Evolutionary conservation across 1,140 invertebrate species (phyloP), one percentile per base, ranked within the genome.

Genomic region (Calliphora vicina): DNA sequence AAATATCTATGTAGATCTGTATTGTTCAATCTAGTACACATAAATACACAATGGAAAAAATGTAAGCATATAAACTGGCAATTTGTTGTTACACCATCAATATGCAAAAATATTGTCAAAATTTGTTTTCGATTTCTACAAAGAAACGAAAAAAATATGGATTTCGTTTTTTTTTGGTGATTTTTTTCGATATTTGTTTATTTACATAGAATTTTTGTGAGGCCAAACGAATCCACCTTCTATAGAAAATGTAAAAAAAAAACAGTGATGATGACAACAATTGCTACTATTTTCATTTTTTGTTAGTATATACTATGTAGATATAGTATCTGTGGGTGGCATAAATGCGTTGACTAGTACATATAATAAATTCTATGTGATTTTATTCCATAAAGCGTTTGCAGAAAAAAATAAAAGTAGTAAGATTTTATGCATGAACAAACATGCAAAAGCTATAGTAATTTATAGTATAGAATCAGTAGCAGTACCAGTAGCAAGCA

Each of bases 41-140:
- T 10, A 50, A 12, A 50, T 15, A 50, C 12, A 50, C 12, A 17
- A 50, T 50, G 13, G 45, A 50, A 50, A 50, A 50, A 50, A 50
- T 35, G 35, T 35, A 35, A 50, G 17, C 12, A 50, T 50, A 50
- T 50, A 74, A 74, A 74, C 72, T 74, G 72, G 72, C 72, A 74
- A 74, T 74, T 74, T 74, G 72, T 29, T 74, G 72, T 74, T 35
- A 74, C 27, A 35, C 72, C 15, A 74, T 74, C 26, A 29, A 74
- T 74, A 74, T 74, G 72, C 27, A 35, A 74, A 74, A 74, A 74
- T 74, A 74, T 74, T 74, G 26, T 35, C 13, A 50, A 50, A 0
- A 35, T 35, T 35, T 35, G 6, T 35, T 50, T 50, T 50, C 45
- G 4, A 50, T 50, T 50, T 12, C 45, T 50, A 50, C 13, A 17